Conservation (phyloP, 2,113 vertebrate species). For the Aegithalos caudatus region DNA sequence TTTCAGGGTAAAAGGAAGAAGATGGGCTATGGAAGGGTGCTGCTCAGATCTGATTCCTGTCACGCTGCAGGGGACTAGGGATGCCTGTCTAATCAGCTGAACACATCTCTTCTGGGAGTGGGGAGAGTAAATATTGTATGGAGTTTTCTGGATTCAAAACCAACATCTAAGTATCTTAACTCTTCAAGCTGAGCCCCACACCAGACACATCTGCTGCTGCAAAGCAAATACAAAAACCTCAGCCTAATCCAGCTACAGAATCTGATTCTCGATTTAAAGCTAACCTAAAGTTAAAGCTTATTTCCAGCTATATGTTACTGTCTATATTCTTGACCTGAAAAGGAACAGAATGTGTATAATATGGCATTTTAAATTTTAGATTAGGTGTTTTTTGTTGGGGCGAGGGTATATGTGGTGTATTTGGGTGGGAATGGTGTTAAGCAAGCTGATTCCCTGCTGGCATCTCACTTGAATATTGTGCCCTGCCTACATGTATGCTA, state of each 20-base stretch:
- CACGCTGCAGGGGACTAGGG: background rate
- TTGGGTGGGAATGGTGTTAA: background rate
- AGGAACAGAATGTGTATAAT: background rate
- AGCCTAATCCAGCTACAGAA: background rate
- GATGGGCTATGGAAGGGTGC: background rate
- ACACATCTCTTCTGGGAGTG: background rate
- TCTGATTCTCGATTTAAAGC: background rate
- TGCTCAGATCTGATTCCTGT: background rate
- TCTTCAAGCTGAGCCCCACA: background rate
- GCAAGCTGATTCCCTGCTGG: background rate
- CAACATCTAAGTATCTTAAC: background rate
- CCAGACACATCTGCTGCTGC: background rate
- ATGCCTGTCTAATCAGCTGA: background rate
- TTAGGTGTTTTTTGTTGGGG: accelerated
- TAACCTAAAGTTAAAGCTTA: background rate
- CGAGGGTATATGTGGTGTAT: background rate
- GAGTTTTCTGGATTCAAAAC: background rate
- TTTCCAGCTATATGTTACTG: background rate
- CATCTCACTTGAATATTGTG: background rate
- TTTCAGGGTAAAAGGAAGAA: background rate
- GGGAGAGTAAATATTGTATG: background rate
- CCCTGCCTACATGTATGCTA: background rate
- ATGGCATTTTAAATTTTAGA: background rate
- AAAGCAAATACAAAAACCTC: background rate
- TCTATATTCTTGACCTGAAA: background rate